Conservation (phyloP, 2,888 invertebrate species). For the Mimachlamys varia region DNA sequence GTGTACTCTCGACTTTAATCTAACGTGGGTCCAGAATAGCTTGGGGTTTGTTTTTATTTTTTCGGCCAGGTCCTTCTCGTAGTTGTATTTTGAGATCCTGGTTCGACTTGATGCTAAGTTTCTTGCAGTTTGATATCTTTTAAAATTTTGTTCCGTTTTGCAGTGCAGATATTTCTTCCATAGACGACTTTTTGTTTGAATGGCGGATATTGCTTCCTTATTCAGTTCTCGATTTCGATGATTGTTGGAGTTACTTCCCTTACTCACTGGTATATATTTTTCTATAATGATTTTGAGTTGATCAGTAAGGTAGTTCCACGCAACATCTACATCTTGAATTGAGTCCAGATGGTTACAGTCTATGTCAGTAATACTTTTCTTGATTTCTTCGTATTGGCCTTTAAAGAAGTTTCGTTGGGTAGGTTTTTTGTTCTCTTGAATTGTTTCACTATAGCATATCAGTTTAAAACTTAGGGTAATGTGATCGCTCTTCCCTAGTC, state of each 20-base stretch:
- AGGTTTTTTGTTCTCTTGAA: background rate
- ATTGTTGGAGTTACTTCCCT: background rate
- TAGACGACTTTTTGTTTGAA: background rate
- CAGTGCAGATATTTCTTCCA: background rate
- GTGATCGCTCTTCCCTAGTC: background rate
- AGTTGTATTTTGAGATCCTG: background rate
- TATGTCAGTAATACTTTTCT: background rate
- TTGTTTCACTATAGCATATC: background rate
- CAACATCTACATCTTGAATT: no score
- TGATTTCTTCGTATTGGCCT: background rate
- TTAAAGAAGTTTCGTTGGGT: background rate
- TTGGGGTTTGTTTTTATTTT: background rate
- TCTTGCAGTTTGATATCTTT: background rate
- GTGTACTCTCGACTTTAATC: background rate
- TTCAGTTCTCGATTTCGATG: background rate
- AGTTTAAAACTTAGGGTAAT: background rate
- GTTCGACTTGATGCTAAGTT: background rate
- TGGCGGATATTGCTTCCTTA: background rate
- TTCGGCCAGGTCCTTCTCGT: background rate
- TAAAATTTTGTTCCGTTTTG: background rate
- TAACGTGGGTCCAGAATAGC: background rate
- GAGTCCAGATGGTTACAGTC: background rate
- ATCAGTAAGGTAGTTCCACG: no score
- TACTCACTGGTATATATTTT: slow-evolving; percentile 7
- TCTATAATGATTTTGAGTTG: no score